Base-by-base conservation (phyloP, 2,797 vertebrate species). In the Hyperoplus lanceolatus region DNA sequence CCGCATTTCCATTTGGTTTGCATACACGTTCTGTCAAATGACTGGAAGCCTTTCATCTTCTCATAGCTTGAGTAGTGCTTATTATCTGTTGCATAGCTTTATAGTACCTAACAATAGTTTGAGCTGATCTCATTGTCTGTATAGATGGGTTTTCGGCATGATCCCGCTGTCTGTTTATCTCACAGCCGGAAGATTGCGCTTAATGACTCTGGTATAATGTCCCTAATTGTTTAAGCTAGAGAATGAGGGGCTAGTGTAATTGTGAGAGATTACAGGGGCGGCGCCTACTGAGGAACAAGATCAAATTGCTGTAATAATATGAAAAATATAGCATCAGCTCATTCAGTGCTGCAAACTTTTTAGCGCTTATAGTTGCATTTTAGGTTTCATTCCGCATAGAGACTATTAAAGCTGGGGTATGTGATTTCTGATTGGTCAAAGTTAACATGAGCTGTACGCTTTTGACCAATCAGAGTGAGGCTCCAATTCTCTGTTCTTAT, bases 151-250 rank as follows among this genome's bases (percentile, higher is more conserved):
- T 29, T 29, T 73, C 15, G 8, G 42, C 63, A 65, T 49, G 69
- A 81, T 74, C 56, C 29, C 55, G 67, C 78, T 85, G 29, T 78
- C 67, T 46, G 58, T 46, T 56, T 66, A 70, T 82, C 82, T 86
- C 66, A 73, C 62, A 84, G 73, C 60, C 46, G 38, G 50, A 80
- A n/a, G 51, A 81, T 69, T 85, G 73, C 51, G 83, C 72, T 83
- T 84, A 90, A 91, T 82, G 54, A 86, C 85, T 86, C 77, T 78
- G 78, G 73, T 71, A 64, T 89, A 88, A 90, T 85, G 69, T 69
- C 53, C 29, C 74, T 87, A 87, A 92, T 87, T 87, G 72, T 88
- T 91, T 86, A 87, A 87, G 84, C 42, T 29, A 43, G 54, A 77
- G 77, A 88, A 71, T 85, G 79, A 68, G 72, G 36, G 61, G 66